Evolutionary conservation across 92 coral and sea anemone genomes (phyloP).

Genomic region (Chrysogorgia sp.): DNA sequence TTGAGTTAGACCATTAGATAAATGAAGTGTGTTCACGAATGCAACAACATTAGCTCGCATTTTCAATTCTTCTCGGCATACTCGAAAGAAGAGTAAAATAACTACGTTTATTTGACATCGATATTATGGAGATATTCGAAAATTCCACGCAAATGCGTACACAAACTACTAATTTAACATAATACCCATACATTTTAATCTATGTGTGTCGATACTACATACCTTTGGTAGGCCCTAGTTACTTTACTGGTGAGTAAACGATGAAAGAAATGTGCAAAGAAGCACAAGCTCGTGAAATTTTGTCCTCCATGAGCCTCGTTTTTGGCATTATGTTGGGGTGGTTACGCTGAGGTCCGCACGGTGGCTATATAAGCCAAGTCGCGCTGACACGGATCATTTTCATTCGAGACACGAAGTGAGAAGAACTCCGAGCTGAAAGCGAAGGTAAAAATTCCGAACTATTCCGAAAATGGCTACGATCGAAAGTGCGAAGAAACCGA

Average conservation of each 20-base stretch:
- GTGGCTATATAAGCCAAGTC: conserved; percentile 66
- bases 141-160: conserved; percentile 4
- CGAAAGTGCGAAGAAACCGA: conserved; percentile 53
- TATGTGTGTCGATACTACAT: neutral
- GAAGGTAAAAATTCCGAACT: conserved; percentile 64
- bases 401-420: conserved; percentile 9
- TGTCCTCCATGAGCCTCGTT: conserved; percentile 71
- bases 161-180: neutral
- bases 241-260: conserved; percentile 5
- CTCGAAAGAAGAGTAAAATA: neutral
- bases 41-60: neutral
- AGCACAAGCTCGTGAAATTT: conserved; percentile 96
- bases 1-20: conserved; percentile 15
- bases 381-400: neutral
- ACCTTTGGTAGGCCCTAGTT: conserved; percentile 8
- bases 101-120: neutral
- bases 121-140: conserved; percentile 15
- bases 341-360: conserved; percentile 98
- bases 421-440: conserved; percentile 35
- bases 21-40: conserved; percentile 11
- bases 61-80: neutral
- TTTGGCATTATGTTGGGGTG: conserved; percentile 62
- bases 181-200: neutral
- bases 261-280: conserved; percentile 71
- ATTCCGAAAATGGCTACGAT: conserved; percentile 82